phyloP scores from a whole-genome alignment of 2,113 vertebrate genomes.

The Marmota flaviventris region DNA sequence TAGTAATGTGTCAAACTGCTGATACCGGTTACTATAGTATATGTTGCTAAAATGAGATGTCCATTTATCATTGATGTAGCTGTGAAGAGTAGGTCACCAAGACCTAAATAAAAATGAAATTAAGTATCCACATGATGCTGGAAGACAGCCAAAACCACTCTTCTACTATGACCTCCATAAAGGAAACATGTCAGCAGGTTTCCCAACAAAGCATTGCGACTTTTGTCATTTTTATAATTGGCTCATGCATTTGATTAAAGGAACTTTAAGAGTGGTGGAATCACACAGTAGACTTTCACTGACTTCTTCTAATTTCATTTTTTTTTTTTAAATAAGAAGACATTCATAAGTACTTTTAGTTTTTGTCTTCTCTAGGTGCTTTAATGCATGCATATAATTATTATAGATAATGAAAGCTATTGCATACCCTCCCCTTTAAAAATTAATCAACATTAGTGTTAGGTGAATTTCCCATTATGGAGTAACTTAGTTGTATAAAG shows the following conservation, averaged over 20 bases:
- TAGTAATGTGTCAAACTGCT: too few species aligned
- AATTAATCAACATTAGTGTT: background rate
- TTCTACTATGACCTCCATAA: too few species aligned
- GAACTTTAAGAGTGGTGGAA: background rate
- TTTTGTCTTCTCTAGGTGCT: background rate
- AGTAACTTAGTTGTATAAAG: background rate
- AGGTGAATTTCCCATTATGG: background rate
- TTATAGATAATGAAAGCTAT: background rate
- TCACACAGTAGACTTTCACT: background rate
- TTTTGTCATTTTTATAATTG: too few species aligned
- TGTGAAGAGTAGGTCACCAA: too few species aligned
- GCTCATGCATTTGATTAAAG: too few species aligned
- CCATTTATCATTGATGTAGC: slow-evolving; percentile 31
- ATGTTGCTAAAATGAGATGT: slow-evolving; percentile 57
- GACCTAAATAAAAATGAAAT: too few species aligned
- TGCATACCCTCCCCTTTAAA: background rate
- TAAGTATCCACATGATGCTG: too few species aligned
- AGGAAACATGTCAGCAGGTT: too few species aligned
- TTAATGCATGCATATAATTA: background rate
- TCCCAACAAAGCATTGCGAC: too few species aligned
- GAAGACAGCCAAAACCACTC: too few species aligned
- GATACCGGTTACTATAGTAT: too few species aligned
- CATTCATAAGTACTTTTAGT: background rate
- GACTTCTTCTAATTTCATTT: background rate
- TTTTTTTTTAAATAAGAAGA: background rate